These are phyloP conservation scores for Linepithema humile DNA, from an alignment of 1,140 invertebrate species.

Conservation along the genomic window DNA sequence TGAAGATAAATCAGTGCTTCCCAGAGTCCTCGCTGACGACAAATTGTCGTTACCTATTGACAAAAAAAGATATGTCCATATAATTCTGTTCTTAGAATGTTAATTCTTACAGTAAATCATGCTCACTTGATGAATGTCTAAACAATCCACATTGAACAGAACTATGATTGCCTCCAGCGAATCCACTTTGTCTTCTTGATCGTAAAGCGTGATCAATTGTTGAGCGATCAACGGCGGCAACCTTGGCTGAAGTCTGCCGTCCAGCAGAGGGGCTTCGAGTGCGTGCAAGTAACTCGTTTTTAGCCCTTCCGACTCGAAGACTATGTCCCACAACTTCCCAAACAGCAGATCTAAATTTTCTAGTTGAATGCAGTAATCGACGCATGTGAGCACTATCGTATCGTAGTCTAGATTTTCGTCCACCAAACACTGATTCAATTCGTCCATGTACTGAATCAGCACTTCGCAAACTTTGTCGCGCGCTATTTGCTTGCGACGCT, in stretches of 20 bases:
- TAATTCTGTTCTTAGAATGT: not conserved
- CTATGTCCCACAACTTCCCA: slow-evolving; percentile 84
- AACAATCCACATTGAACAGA: slow-evolving; percentile 91
- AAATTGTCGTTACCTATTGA: slow-evolving; percentile 88
- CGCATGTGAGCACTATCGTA: slow-evolving; percentile 77
- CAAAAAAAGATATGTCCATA: not conserved
- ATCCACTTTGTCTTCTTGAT: slow-evolving; percentile 85
- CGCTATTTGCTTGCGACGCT: slow-evolving; percentile 86
- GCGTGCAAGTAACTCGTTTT: slow-evolving; percentile 83
- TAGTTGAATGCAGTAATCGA: slow-evolving; percentile 81
- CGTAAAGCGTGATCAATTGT: slow-evolving; percentile 87
- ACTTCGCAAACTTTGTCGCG: slow-evolving; percentile 86
- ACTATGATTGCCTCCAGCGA: slow-evolving; percentile 92
- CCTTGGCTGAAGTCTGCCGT: slow-evolving; percentile 82
- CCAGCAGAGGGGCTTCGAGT: slow-evolving; percentile 84
- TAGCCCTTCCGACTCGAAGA: slow-evolving; percentile 80
- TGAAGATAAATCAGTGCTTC: slow-evolving; percentile 96
- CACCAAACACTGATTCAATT: slow-evolving; percentile 84
- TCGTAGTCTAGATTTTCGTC: slow-evolving; percentile 76
- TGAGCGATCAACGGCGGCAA: slow-evolving; percentile 89
- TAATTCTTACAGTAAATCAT: not conserved
- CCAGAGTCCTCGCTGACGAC: slow-evolving; percentile 91
- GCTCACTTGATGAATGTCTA: slow-evolving; percentile 94
- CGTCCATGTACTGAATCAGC: slow-evolving; percentile 85
- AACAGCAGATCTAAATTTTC: slow-evolving; percentile 85